A percentile compares a stretch with the other conserved stretches of the same genome.
These are phyloP conservation scores for Limonius californicus DNA, from an alignment of 1,140 invertebrate species.

Conservation along the genomic window DNA sequence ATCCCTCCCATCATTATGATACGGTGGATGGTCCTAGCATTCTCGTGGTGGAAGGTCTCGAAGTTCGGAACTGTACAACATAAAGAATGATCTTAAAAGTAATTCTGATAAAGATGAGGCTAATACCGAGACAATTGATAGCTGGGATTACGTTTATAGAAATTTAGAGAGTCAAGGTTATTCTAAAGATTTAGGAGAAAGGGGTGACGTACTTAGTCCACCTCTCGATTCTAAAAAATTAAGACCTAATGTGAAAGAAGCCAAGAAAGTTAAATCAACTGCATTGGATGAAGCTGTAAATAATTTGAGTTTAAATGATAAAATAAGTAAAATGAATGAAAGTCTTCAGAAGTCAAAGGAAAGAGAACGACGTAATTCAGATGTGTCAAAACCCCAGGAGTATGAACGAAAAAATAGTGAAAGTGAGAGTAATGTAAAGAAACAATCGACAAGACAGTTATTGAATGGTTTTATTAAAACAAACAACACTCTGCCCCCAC, in stretches of 20 bases:
- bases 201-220: constrained; percentile 56
- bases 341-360: not conserved
- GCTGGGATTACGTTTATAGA: constrained; percentile 75
- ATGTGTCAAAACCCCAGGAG: not conserved
- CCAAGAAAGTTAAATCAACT: not conserved
- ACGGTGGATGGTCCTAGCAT: constrained; percentile 27
- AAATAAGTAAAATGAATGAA: no score
- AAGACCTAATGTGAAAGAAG: constrained; percentile 1
- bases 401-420: not conserved
- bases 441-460: not conserved
- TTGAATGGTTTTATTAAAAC: not conserved
- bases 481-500: not conserved
- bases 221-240: constrained; percentile 18
- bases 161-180: constrained; percentile 71
- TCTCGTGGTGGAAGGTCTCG: constrained; percentile 21
- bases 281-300: not conserved
- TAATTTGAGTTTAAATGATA: constrained; percentile 9
- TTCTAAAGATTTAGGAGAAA: constrained; percentile 62
- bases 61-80: constrained; percentile 14
- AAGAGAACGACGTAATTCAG: not conserved
- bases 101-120: constrained; percentile 37
- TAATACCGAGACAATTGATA: constrained; percentile 57
- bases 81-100: constrained; percentile 12
- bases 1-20: constrained; percentile 28
- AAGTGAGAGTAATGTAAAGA: not conserved